Conservation (phyloP, 2,888 invertebrate species). For the Melanargia galathea region DNA sequence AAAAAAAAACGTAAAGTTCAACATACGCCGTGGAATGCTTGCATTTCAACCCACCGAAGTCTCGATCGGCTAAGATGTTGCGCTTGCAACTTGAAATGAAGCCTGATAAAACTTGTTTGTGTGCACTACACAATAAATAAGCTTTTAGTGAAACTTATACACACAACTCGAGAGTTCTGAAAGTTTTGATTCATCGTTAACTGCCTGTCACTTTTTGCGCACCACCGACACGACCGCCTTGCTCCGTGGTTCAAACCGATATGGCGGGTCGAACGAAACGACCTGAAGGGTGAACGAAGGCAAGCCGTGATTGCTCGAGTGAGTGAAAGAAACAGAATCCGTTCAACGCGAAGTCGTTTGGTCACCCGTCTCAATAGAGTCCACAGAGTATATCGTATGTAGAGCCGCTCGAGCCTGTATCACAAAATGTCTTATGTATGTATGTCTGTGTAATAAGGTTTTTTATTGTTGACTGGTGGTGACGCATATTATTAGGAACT, state of each 20-base stretch:
- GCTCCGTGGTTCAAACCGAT: slow-evolving; percentile 63
- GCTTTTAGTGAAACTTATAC: slow-evolving; percentile 44
- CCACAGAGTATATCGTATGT: background rate
- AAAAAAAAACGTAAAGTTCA: slow-evolving; percentile 75
- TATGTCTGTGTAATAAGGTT: background rate
- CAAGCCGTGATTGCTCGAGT: slow-evolving; percentile 31
- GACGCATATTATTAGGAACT: no score
- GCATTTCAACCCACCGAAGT: slow-evolving; percentile 68
- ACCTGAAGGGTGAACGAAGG: slow-evolving; percentile 31
- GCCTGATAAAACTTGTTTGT: slow-evolving; percentile 28
- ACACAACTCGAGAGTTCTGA: slow-evolving; percentile 56
- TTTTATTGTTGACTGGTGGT: no score
- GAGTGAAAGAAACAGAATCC: slow-evolving; percentile 27
- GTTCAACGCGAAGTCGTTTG: slow-evolving; percentile 12
- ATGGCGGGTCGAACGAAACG: slow-evolving; percentile 58
- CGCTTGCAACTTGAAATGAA: slow-evolving; percentile 31
- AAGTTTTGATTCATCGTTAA: slow-evolving; percentile 65
- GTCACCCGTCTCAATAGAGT: slow-evolving; percentile 4
- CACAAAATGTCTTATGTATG: no score
- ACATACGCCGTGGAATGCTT: slow-evolving; percentile 78
- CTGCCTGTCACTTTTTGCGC: slow-evolving; percentile 66
- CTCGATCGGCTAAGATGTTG: slow-evolving; percentile 48
- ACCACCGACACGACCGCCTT: slow-evolving; percentile 54
- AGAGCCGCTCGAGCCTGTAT: no score
- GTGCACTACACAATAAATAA: slow-evolving; percentile 57